Base-by-base conservation (phyloP, 2,888 invertebrate genomes). In the Eurois occulta region DNA sequence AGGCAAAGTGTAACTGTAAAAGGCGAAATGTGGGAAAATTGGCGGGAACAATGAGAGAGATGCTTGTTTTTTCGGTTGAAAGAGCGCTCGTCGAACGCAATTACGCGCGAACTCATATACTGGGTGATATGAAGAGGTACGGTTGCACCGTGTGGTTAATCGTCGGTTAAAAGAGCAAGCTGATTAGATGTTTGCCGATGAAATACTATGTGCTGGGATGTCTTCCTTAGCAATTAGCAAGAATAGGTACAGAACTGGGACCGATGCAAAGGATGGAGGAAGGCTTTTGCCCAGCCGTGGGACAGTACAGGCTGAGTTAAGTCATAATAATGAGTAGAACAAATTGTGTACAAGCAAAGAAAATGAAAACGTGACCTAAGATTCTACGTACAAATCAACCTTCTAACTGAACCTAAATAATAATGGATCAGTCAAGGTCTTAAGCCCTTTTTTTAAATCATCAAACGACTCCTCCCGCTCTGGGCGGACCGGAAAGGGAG, bases 11-110 rank as follows among this genome's bases (percentile, higher is more conserved):
- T 95, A 96, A 95, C 96, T 92, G 96, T 95, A 94, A 94, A 93
- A 91, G 94, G 93, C 95, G 94, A 96, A 96, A 95, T 96, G 96
- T 96, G 96, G 96, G 96, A 96, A 94, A 93, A 94, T 93, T 88
- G 91, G 88, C 89, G 91, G 88, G 89, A 94, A 96, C 96, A 96
- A 96, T 96, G 92, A 91, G 94, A 95, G 94, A 95, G 94, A 94
- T 94, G 95, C 60, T 89, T 88, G 91, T 94, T 96, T 95, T 96
- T 96, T 96, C 94, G 95, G 95, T 94, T 93, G 94, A 91, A 95
- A 95, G 95, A 96, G 95, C 92, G 94, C 95, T 94, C 94, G 93
- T 95, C 95, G 94, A 95, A 92, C 91, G 93, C 91, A 96, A 96
- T 96, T 96, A 95, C 93, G 92, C 92, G 93, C 90, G 91, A 90